Conservation (phyloP, 2,888 invertebrate genomes). For the Acanthococcus lagerstroemiae region DNA sequence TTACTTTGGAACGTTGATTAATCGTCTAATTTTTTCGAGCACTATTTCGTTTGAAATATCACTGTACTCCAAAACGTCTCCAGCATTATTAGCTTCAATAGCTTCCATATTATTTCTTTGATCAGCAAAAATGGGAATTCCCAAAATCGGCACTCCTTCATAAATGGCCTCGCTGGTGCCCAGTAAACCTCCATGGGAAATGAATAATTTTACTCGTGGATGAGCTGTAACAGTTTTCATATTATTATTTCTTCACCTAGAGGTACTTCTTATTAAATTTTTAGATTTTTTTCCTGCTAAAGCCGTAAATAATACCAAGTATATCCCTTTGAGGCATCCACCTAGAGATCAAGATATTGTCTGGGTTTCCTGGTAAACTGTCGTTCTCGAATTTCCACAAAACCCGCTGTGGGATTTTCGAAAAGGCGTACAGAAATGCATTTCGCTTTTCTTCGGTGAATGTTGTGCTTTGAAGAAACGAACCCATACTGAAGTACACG, state of each 20-base stretch:
- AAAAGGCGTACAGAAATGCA: conserved; percentile 50
- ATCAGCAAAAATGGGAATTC: conserved; percentile 35
- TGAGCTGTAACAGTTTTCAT: conserved; percentile 44
- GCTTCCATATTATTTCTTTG: conserved; percentile 35
- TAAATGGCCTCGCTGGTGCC: conserved; percentile 45
- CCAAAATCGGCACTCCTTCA: conserved; percentile 42
- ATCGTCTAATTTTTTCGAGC: conserved; percentile 48
- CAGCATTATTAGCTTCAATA: conserved; percentile 32
- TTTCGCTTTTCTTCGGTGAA: conserved; percentile 26
- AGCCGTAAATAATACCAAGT: conserved; percentile 57
- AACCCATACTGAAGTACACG: conserved; percentile 33
- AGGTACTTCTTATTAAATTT: too few relatives aligned
- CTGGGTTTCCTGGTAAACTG: conserved; percentile 37
- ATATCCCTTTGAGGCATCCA: conserved; percentile 73
- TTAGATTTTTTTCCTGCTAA: too few relatives aligned
- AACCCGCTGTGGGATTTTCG: too few relatives aligned
- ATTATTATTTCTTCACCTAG: too few relatives aligned
- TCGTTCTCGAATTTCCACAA: conserved; percentile 69
- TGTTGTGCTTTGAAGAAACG: conserved; percentile 27
- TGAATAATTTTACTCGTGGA: conserved; percentile 44
- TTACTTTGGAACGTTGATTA: conserved; percentile 40
- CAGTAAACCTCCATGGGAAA: conserved; percentile 48
- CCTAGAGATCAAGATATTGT: conserved; percentile 47
- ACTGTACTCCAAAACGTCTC: conserved; percentile 31
- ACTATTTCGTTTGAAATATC: conserved; percentile 50